These are phyloP conservation scores for Creontiades dilutus DNA, from an alignment of 2,888 invertebrate genomes.

Conservation along the genomic window DNA sequence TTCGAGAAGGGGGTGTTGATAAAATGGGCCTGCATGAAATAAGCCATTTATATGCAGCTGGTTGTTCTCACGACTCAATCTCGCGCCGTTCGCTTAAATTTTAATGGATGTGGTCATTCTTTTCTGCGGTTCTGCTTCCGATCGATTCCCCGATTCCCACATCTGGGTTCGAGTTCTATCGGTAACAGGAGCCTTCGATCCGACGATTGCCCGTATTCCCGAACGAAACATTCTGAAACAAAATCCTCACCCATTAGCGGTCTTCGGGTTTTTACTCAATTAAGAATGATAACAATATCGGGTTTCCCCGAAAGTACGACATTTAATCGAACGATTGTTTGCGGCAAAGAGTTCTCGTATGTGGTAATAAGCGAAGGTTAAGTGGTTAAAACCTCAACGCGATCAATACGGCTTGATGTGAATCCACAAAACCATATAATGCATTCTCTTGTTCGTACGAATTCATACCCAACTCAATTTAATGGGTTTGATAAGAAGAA, in stretches of 20 bases:
- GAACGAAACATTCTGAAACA: not conserved
- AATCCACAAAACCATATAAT: too few relatives aligned
- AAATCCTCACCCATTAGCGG: slow-evolving; percentile 20
- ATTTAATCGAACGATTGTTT: too few relatives aligned
- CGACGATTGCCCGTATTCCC: not conserved
- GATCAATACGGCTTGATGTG: too few relatives aligned
- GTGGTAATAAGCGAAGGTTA: too few relatives aligned
- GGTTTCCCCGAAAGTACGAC: not conserved
- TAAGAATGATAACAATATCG: not conserved
- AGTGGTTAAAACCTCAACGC: too few relatives aligned
- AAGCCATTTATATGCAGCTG: slow-evolving; percentile 19
- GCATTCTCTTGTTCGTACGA: too few relatives aligned
- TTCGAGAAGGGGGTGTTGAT: not conserved
- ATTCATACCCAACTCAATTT: too few relatives aligned
- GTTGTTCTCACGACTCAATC: not conserved
- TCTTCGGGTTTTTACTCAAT: not conserved
- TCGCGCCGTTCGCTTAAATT: not conserved
- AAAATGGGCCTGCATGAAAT: not conserved
- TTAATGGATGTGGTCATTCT: slow-evolving; percentile 31
- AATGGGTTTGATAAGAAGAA: too few relatives aligned
- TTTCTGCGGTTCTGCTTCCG: not conserved
- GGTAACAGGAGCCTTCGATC: not conserved
- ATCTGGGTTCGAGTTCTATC: not conserved
- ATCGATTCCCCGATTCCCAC: not conserved
- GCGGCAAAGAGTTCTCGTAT: too few relatives aligned